These are phyloP conservation scores for Sitophilus oryzae DNA, from an alignment of 1,140 invertebrate species.

Conservation along the genomic window DNA sequence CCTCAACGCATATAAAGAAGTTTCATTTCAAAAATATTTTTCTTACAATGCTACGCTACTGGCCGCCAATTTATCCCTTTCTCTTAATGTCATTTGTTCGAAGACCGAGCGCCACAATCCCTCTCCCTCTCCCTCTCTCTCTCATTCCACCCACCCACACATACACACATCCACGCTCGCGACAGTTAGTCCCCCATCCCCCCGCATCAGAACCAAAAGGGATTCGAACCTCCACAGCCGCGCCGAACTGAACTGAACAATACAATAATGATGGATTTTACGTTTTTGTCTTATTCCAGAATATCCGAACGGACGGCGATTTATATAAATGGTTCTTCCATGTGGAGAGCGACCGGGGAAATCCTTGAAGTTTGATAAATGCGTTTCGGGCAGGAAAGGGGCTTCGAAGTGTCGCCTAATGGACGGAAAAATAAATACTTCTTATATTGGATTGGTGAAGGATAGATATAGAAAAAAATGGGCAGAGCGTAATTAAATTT, in stretches of 20 bases:
- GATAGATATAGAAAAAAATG: no score
- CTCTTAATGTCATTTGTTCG: constrained; percentile 25
- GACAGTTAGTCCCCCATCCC: constrained; percentile 14
- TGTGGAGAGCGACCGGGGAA: background rate
- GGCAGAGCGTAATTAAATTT: no score
- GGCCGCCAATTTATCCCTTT: constrained; percentile 23
- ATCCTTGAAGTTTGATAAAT: background rate
- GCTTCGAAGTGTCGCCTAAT: background rate
- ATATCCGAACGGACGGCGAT: constrained; percentile 15
- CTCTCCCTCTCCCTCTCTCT: no score
- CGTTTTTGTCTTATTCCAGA: constrained; percentile 24
- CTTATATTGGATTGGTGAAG: no score
- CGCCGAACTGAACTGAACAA: constrained; percentile 16
- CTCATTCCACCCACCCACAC: background rate
- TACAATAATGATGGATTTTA: constrained; percentile 27
- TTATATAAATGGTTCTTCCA: constrained; percentile 25
- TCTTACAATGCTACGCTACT: constrained; percentile 16
- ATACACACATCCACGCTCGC: constrained; percentile 7
- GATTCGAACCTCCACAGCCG: no score
- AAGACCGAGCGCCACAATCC: constrained; percentile 19
- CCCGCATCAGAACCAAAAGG: constrained; percentile 6
- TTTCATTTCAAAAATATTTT: no score
- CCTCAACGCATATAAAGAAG: no score
- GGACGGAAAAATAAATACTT: background rate
- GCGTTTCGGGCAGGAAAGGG: background rate